Evolutionary conservation across 2,888 invertebrate species (phyloP).

Genomic region (Drosophila subquinaria): DNA sequence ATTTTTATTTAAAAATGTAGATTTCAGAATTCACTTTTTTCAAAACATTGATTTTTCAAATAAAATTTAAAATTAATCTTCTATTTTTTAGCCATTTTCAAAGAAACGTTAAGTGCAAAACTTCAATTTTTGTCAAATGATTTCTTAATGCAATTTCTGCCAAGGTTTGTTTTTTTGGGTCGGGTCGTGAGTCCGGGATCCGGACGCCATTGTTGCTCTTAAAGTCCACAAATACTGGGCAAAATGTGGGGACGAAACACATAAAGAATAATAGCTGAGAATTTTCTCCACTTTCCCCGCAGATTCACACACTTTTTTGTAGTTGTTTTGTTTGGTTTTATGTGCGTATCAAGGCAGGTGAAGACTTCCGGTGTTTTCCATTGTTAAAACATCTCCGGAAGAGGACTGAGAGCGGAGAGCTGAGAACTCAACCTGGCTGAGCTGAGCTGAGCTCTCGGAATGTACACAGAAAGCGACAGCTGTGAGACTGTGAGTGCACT

Average conservation of each 20-base stretch:
- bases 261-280: slow-evolving; percentile 70
- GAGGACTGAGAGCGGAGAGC: neutral
- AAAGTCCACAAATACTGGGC: slow-evolving; percentile 24
- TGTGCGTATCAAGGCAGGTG: slow-evolving; percentile 49
- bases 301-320: slow-evolving; percentile 12
- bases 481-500: slow-evolving; percentile 37
- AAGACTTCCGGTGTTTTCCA: slow-evolving; percentile 53
- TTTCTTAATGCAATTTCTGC: slow-evolving; percentile 77
- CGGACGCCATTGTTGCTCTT: slow-evolving; percentile 64
- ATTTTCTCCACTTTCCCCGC: slow-evolving; percentile 23
- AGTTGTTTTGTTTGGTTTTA: slow-evolving; percentile 12
- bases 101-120: slow-evolving; percentile 21
- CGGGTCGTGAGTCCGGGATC: slow-evolving; percentile 38
- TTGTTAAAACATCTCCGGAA: slow-evolving; percentile 43
- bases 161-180: slow-evolving; percentile 23
- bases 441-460: slow-evolving; percentile 26
- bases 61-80: neutral
- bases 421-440: slow-evolving; percentile 7
- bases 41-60: too few species aligned
- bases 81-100: neutral
- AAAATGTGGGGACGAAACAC: slow-evolving; percentile 46
- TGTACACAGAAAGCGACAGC: slow-evolving; percentile 36
- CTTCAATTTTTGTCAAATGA: slow-evolving; percentile 63
- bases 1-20: too few species aligned
- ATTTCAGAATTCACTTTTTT: too few species aligned